Evolutionary conservation across 2,888 invertebrate genomes (phyloP), one percentile per base, ranked within the genome.

Genomic region (Sesia bembeciformis): DNA sequence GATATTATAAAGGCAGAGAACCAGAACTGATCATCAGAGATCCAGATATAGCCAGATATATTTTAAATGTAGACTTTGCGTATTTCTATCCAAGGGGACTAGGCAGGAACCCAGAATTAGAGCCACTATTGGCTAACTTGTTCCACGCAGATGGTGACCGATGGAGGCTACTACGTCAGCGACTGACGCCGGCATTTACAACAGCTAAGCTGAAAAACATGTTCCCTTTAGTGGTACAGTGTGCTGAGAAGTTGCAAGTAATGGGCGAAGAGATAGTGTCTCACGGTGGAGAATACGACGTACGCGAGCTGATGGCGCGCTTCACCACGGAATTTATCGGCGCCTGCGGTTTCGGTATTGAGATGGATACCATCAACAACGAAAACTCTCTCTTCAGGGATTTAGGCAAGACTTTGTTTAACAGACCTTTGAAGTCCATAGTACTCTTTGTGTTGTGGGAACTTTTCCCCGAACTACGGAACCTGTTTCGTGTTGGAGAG

Each of bases 131-230:
- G 7, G 52, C 54, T 4, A 83, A 78, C 54, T 53, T 85, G 39
- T 84, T 86, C 54, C 68, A 72, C 43, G 70, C 55, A 4, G 78
- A 84, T 39, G 84, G 84, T 0, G 85, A 86, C 51, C 52, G 54
- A 3, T 86, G 86, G 86, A 83, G 74, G 57, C 62, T 84, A 5
- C 55, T 81, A 7, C 69, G 85, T 1, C 78, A 84, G 56, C 72
- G 78, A 4, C 53, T 85, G n/a, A 83, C 85, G 7, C 69, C 83
- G 0, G 76, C 83, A 0, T 85, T 85, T 55, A 84, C 84, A 1
- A 77, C 74, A 0, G 76, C 78, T 3, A 84, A 84, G 56, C 59
- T 86, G 40, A 81, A 76, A 55, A 73, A 65, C 3, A 86, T 85
- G 86, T 86, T 82, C 52, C 86, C 85, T 3, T 62, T 86, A 39